Evolutionary conservation across 2,113 vertebrate species (phyloP).

Genomic region (Nestor notabilis): DNA sequence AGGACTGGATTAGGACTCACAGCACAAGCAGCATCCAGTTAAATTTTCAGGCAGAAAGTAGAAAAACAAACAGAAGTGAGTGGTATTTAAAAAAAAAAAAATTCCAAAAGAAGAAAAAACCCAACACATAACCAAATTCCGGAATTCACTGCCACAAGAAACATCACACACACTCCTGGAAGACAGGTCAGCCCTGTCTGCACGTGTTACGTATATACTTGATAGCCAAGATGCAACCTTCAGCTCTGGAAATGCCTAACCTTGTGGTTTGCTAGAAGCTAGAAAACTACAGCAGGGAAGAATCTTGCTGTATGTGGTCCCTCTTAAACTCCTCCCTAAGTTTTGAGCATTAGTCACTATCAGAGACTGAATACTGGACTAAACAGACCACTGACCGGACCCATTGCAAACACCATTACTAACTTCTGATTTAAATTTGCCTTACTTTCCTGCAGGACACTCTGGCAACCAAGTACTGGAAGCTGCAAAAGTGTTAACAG

Average conservation of each 20-base stretch:
- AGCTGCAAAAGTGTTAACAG: neutral
- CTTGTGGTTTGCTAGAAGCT: neutral
- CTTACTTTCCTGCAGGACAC: neutral
- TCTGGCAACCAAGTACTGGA: neutral
- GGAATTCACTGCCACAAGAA: neutral
- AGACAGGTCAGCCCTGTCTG: neutral
- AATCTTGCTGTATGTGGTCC: neutral
- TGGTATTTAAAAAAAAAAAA: neutral
- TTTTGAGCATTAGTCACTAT: neutral
- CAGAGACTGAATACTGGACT: neutral
- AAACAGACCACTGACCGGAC: neutral
- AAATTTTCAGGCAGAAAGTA: neutral
- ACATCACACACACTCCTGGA: neutral
- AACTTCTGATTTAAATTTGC: neutral
- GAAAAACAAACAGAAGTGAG: neutral
- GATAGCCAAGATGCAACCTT: neutral
- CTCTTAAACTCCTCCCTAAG: neutral
- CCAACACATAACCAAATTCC: neutral
- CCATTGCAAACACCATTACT: neutral
- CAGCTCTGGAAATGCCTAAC: neutral
- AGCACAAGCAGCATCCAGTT: neutral
- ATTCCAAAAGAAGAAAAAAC: rapidly evolving
- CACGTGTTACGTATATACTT: neutral
- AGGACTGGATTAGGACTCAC: neutral
- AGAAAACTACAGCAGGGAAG: neutral